Conservation (phyloP, 2,113 vertebrate species). For the Amblyopsis rosae region DNA sequence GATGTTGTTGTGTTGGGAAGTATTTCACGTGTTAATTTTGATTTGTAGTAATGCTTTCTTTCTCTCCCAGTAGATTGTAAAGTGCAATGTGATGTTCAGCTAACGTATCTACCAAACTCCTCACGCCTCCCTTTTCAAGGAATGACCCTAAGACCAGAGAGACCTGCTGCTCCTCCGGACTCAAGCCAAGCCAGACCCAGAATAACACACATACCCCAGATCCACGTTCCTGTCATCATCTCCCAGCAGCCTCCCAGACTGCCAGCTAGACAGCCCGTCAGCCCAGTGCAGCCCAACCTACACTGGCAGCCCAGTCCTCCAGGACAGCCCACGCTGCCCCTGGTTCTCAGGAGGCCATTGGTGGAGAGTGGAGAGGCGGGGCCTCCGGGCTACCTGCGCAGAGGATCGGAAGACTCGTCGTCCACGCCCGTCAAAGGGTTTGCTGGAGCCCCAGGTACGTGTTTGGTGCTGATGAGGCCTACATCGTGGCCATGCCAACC, state of each 20-base stretch:
- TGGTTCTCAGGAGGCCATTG: constrained; percentile 52
- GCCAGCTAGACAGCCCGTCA: constrained; percentile 36
- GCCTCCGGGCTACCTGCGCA: constrained; percentile 81
- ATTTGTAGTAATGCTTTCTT: background rate
- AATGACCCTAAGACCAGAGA: constrained; percentile 54
- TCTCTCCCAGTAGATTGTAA: background rate
- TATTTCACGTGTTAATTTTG: constrained; percentile 4
- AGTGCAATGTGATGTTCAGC: background rate
- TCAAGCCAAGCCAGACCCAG: constrained; percentile 38
- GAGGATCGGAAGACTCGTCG: constrained; percentile 70
- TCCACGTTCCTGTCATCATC: constrained; percentile 72
- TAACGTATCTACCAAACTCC: constrained; percentile 11
- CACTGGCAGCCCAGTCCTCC: background rate
- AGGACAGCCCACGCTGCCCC: constrained; percentile 1
- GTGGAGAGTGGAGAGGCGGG: constrained; percentile 89
- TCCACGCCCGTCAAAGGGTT: constrained; percentile 78
- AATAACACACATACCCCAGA: constrained; percentile 50
- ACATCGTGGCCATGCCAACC: no score
- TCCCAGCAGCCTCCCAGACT: constrained; percentile 49
- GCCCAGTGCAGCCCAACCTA: constrained; percentile 42
- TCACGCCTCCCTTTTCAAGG: constrained; percentile 34
- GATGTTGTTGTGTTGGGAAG: background rate
- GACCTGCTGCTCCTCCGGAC: constrained; percentile 49
- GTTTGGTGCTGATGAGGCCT: background rate
- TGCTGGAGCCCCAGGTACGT: constrained; percentile 89